A percentile compares a stretch with the other conserved stretches of the same genome.
Conservation (phyloP, 37 sponge, comb jelly and placozoan species). For the Cliona cf. orientalis region DNA sequence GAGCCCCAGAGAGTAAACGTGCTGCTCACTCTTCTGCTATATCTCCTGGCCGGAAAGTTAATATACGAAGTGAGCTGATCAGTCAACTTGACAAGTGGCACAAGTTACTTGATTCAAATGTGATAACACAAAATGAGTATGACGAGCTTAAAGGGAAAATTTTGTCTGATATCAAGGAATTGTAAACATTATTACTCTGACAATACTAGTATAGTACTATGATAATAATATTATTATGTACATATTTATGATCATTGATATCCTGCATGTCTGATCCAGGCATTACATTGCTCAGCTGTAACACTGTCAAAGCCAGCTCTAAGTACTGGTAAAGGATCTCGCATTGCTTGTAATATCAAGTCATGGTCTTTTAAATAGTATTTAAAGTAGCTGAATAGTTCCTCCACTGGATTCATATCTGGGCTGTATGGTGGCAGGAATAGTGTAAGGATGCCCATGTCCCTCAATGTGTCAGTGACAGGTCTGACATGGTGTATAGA, state of each 20-base stretch:
- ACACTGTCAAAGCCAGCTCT: slow-evolving; percentile 5
- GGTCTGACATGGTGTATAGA: neutral
- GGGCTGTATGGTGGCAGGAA: slow-evolving; percentile 11
- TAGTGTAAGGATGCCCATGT: neutral
- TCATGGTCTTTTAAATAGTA: slow-evolving; percentile 13
- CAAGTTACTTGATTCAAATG: neutral
- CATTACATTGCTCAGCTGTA: slow-evolving; percentile 1
- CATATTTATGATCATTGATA: too few relatives aligned
- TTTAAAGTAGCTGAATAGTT: neutral
- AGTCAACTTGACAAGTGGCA: neutral
- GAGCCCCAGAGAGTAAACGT: too few relatives aligned
- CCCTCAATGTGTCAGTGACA: neutral
- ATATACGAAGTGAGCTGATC: neutral
- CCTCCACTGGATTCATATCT: neutral
- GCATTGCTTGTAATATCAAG: neutral
- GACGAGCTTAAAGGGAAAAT: neutral
- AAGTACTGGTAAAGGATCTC: neutral
- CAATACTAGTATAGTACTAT: neutral
- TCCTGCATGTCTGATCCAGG: too few relatives aligned
- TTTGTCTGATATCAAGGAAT: neutral
- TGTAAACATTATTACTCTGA: neutral
- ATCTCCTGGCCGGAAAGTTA: slow-evolving; percentile 1
- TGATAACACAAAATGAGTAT: neutral
- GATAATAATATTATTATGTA: neutral
- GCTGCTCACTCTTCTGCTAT: neutral